Evolutionary conservation across 2,797 vertebrate genomes (phyloP), one percentile per base, ranked within the genome.

Genomic region (Avahi laniger): DNA sequence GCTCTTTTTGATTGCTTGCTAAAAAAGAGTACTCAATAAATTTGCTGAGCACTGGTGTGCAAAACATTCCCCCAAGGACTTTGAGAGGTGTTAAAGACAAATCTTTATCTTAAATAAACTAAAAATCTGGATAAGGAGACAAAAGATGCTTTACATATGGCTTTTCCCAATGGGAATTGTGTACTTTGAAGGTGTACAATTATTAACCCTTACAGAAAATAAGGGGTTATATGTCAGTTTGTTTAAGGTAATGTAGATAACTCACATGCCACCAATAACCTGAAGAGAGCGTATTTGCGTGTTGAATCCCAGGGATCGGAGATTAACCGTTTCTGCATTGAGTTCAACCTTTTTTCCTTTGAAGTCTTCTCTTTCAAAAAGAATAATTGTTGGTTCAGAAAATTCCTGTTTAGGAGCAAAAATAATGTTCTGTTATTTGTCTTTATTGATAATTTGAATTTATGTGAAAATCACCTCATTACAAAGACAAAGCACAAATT

Each of bases 191-290:
- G 63, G n/a, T 69, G 22, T 50, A 9, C 52, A 4, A 61, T 65
- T 50, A 78, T 28, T 80, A 65, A 65, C 4, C 22, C 75, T 91
- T 76, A 91, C 28, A 57, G 75, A 54, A 75, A 69, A 76, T 6
- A 35, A 80, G 20, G 35, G 6, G 1, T 75, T 13, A 7, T 4
- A 12, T 30, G 13, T 50, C 91, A 73, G 0, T 90, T 83, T 57
- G 43, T 43, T 84, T 92, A 88, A 38, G 48, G 57, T 82, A 57
- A 85, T 3, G 3, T 1, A 54, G 69, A 38, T 67, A 84, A 91
- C 65, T 69, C 98, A 99, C 99, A 98, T 98, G 98, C 99, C 99
- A 5, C 99, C 99, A 67, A 98, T 98, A 97, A 99, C 99, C 98
- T 99, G 98, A 94, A 99, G 90, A 76, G 99, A 99, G 98, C 98